Percentiles rank a stretch among this genome's conserved stretches.
These are phyloP conservation scores for Passerculus sandwichensis DNA, from an alignment of 2,797 vertebrate genomes.

Conservation along the genomic window DNA sequence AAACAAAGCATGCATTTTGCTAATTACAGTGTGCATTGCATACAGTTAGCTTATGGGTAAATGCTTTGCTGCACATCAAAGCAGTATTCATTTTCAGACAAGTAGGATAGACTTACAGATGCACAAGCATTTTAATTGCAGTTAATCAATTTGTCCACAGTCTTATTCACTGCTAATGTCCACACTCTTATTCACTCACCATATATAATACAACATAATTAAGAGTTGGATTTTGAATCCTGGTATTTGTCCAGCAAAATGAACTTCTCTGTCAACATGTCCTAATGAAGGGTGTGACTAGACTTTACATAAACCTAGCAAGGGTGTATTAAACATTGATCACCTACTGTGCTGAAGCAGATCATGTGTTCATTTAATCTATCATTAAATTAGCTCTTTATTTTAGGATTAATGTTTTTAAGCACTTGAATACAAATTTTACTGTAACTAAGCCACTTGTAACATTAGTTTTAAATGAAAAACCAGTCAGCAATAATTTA, in stretches of 20 bases:
- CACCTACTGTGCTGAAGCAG: background rate
- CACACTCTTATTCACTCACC: background rate
- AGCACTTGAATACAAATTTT: slow-evolving; percentile 11
- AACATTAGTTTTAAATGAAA: background rate
- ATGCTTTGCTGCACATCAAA: background rate
- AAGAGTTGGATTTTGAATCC: slow-evolving; percentile 12
- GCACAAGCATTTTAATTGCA: slow-evolving; percentile 35
- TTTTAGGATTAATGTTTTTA: slow-evolving; percentile 25
- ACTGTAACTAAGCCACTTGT: background rate
- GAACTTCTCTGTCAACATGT: slow-evolving; percentile 29
- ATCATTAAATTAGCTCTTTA: slow-evolving; percentile 36
- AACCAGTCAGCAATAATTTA: background rate
- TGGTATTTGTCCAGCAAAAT: slow-evolving; percentile 21
- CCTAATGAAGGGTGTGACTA: slow-evolving; percentile 53
- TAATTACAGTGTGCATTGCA: background rate
- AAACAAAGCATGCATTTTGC: background rate
- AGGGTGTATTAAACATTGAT: slow-evolving; percentile 14
- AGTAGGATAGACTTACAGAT: background rate
- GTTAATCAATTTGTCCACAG: slow-evolving; percentile 30
- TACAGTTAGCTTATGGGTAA: background rate
- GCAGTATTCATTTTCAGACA: background rate
- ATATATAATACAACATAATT: slow-evolving; percentile 12
- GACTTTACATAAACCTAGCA: slow-evolving; percentile 49
- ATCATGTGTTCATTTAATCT: slow-evolving; percentile 1
- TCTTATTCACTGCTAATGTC: slow-evolving; percentile 26